Conservation (phyloP, 2,888 invertebrate genomes). For the Sylvicola cinctus region DNA sequence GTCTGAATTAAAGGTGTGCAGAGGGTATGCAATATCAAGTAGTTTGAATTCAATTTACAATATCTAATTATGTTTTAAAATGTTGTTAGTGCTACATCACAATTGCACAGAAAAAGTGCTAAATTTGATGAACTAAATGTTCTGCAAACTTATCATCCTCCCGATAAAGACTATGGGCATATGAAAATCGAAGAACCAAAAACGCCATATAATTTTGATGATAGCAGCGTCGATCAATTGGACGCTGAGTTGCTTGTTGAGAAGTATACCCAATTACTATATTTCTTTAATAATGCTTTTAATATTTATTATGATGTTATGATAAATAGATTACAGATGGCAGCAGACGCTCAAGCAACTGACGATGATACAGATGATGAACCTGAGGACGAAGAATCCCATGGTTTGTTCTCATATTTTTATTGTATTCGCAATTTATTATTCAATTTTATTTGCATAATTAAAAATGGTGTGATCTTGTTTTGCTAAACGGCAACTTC, state of each 20-base stretch:
- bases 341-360: constrained; percentile 1
- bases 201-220: constrained; percentile 59
- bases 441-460: too few species aligned
- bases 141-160: constrained; percentile 89
- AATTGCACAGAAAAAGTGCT: constrained; percentile 33
- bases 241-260: constrained; percentile 57
- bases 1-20: constrained; percentile 2
- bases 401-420: too few species aligned
- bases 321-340: constrained; percentile 1
- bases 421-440: too few species aligned
- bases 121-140: constrained; percentile 99
- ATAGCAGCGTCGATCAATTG: constrained; percentile 33
- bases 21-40: background rate
- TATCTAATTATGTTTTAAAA: too few species aligned
- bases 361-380: constrained; percentile 1
- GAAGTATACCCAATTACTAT: constrained; percentile 38
- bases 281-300: background rate
- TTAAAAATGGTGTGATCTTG: too few species aligned
- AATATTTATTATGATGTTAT: constrained; percentile 1
- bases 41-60: background rate
- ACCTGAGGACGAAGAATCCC: too few species aligned
- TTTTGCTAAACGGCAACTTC: too few species aligned
- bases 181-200: constrained; percentile 98
- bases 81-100: too few species aligned
- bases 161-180: constrained; percentile 96